Base-by-base conservation (phyloP, 2,888 invertebrate species). In the Protophormia terraenovae region DNA sequence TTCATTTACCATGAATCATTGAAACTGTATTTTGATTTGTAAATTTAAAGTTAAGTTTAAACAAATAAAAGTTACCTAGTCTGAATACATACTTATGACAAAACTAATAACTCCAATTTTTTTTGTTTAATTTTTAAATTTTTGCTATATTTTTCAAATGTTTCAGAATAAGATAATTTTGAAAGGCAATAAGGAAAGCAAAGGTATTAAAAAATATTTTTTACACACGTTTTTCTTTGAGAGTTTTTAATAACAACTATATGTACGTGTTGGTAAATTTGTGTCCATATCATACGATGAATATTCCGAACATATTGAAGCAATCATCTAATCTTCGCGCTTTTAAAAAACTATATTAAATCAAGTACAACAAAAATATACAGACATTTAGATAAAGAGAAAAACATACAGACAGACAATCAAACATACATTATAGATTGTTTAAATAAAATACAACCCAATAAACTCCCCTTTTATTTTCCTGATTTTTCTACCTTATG, bases 251-350 rank as follows among this genome's bases (percentile, higher is more conserved):
- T 5, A 27, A 0, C 47, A 50, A 50, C 50, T 60, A 60, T 45
- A 35, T 10, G n/a, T 45, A 45, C 50, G 78, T 81, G 60, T 32
- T 38, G n/a, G 7, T 50, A 22, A 55, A 4, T 47, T 41, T 24
- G 16, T 41, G 64, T 72, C 32, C 55, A 66, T 32, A 71, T 69
- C 50, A 64, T 53, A 14, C 45, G n/a, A 79, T 83, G 82, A 81
- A 86, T 83, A 87, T 87, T 85, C 72, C n/a, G 84, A 92, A 90
- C 92, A 92, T 92, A 92, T 92, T 91, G 92, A 90, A 88, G 91
- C 92, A 92, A 92, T 92, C 92, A 92, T 89, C 91, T 92, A 92
- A 92, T 92, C 92, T 91, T 92, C 91, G 91, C 92, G 92, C 91
- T 92, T 90, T 88, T 88, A 60, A 79, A 83, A 80, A 76, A 79